Evolutionary conservation across 2,113 vertebrate genomes (phyloP).

Genomic region (Garra rufa): DNA sequence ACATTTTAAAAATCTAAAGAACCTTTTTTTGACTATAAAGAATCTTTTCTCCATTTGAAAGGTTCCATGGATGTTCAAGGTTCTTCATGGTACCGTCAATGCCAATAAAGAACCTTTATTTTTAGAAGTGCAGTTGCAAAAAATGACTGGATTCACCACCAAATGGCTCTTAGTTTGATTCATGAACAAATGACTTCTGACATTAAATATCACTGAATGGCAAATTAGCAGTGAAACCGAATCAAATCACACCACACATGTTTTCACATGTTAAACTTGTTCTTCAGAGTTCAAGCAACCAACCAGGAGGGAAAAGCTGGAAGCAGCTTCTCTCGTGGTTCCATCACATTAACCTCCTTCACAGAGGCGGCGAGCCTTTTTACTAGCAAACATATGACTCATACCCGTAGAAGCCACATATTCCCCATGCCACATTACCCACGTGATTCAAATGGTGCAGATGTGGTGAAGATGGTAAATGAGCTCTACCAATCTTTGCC

Average conservation of each 20-base stretch:
- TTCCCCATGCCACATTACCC: slow-evolving; percentile 36
- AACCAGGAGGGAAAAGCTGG: background rate
- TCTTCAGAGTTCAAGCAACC: background rate
- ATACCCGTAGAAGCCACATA: background rate
- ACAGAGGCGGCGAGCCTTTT: background rate
- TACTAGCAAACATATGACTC: slow-evolving; percentile 28
- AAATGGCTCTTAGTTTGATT: background rate
- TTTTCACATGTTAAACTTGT: background rate
- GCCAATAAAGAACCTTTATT: no score
- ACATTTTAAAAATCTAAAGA: no score
- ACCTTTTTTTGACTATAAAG: no score
- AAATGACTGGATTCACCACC: background rate
- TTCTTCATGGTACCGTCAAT: no score
- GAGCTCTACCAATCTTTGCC: background rate
- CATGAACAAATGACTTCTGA: background rate
- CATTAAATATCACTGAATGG: background rate
- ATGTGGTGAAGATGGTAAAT: slow-evolving; percentile 28
- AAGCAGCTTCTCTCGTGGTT: background rate
- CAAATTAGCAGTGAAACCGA: background rate
- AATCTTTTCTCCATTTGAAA: no score
- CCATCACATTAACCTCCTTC: slow-evolving; percentile 10
- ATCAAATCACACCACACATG: background rate
- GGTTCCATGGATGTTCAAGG: no score
- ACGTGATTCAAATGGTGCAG: slow-evolving; percentile 11
- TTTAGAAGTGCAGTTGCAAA: no score